Evolutionary conservation across 2,113 vertebrate species (phyloP).

Genomic region (Vidua macroura): DNA sequence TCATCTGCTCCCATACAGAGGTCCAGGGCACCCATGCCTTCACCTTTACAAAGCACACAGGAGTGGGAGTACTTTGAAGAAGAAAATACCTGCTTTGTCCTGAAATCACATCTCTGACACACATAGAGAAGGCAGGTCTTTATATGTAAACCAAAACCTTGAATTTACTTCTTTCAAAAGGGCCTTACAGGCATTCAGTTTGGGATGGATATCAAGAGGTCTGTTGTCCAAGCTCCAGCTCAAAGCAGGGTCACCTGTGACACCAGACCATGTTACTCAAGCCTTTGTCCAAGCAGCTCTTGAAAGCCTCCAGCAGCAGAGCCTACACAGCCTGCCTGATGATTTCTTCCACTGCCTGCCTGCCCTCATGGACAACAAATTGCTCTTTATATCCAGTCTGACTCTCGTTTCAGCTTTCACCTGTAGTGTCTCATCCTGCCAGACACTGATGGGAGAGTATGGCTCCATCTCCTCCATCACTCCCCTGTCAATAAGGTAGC

Average conservation of each 20-base stretch:
- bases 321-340: neutral
- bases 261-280: neutral
- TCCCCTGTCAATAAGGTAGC: neutral
- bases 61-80: neutral
- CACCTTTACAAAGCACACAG: fast-evolving
- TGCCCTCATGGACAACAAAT: neutral
- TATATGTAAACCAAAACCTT: neutral
- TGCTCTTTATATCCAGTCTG: neutral
- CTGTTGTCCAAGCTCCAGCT: neutral
- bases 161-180: neutral
- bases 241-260: neutral
- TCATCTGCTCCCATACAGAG: neutral
- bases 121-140: neutral
- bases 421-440: neutral
- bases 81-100: neutral
- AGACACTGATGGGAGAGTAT: fast-evolving
- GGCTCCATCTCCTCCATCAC: neutral
- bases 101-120: neutral
- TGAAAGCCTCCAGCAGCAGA: neutral
- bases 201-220: neutral
- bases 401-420: neutral
- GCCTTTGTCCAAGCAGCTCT: neutral
- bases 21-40: fast-evolving
- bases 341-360: neutral
- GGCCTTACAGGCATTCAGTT: neutral